phyloP scores from a whole-genome alignment of 2,888 invertebrate species.

The Leptinotarsa peninsularis region DNA sequence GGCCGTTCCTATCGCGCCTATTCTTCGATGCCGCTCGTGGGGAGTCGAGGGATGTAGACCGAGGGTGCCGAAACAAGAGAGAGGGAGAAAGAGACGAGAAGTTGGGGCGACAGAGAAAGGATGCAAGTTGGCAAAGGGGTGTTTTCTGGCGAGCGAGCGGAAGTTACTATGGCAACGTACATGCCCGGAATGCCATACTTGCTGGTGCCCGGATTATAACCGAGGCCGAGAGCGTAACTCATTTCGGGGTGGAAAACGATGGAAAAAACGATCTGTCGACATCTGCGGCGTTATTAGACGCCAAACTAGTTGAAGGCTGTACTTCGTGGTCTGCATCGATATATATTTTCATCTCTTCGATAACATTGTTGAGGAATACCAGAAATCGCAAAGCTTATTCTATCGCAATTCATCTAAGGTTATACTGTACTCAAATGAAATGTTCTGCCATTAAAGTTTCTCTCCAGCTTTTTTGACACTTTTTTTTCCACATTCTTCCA shows the following conservation, averaged over 20 bases:
- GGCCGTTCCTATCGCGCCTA: conserved; percentile 13
- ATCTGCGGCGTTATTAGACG: conserved; percentile 13
- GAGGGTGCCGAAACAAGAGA: background rate
- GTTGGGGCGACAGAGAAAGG: conserved; percentile 23
- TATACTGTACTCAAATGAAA: too few relatives aligned
- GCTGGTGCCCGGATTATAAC: conserved; percentile 51
- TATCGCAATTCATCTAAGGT: too few relatives aligned
- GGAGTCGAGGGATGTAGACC: background rate
- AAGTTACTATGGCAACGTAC: conserved; percentile 57
- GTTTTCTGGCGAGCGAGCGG: conserved; percentile 42
- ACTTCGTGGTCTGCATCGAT: conserved; percentile 3
- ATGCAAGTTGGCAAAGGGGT: conserved; percentile 36
- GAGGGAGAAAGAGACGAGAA: background rate
- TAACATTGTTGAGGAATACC: too few relatives aligned
- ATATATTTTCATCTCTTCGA: too few relatives aligned
- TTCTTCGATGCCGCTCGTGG: conserved; percentile 11
- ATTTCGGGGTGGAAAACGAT: conserved; percentile 19
- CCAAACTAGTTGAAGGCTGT: background rate
- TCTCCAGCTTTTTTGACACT: too few relatives aligned
- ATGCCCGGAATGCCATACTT: conserved; percentile 58
- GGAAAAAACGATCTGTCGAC: conserved; percentile 11
- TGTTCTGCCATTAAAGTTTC: too few relatives aligned
- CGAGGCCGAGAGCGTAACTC: conserved; percentile 27
- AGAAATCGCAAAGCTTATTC: too few relatives aligned
- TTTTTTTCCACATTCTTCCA: too few relatives aligned